phyloP scores from a whole-genome alignment of 2,888 invertebrate genomes.

The Caenorhabditis afra region DNA sequence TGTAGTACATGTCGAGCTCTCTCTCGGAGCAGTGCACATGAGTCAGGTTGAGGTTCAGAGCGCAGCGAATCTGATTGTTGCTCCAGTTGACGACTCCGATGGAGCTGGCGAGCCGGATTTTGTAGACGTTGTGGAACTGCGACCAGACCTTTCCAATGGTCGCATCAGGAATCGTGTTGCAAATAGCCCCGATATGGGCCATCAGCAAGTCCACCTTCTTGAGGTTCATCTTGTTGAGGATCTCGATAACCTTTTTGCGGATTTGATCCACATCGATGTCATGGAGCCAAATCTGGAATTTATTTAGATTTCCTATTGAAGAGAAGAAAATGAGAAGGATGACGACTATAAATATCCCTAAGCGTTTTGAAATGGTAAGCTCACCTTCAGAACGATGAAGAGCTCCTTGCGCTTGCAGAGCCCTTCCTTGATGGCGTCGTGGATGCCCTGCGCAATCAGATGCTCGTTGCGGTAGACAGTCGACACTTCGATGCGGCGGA shows the following conservation, averaged over 20 bases:
- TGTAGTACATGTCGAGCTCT: conserved; percentile 88
- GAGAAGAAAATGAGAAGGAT: too few species aligned
- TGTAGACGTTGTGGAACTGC: conserved; percentile 79
- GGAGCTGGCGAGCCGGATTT: conserved; percentile 85
- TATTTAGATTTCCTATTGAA: too few species aligned
- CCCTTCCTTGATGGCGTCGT: neutral
- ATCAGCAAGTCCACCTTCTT: too few species aligned
- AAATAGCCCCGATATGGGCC: too few species aligned
- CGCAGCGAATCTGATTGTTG: conserved; percentile 85
- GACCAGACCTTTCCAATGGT: conserved; percentile 11
- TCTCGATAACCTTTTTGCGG: too few species aligned
- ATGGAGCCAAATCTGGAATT: too few species aligned
- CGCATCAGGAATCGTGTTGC: neutral
- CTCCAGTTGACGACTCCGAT: conserved; percentile 87
- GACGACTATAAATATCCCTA: too few species aligned
- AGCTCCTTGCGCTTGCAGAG: neutral
- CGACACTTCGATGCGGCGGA: too few species aligned
- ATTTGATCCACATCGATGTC: too few species aligned
- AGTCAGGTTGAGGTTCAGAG: conserved; percentile 80
- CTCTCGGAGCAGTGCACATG: conserved; percentile 84
- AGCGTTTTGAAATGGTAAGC: too few species aligned
- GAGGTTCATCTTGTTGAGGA: too few species aligned
- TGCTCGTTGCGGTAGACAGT: neutral
- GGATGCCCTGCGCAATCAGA: neutral
- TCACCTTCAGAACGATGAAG: neutral